phyloP scores from a whole-genome alignment of 2,797 vertebrate genomes.

The Sternarchorhynchus goeldii region DNA sequence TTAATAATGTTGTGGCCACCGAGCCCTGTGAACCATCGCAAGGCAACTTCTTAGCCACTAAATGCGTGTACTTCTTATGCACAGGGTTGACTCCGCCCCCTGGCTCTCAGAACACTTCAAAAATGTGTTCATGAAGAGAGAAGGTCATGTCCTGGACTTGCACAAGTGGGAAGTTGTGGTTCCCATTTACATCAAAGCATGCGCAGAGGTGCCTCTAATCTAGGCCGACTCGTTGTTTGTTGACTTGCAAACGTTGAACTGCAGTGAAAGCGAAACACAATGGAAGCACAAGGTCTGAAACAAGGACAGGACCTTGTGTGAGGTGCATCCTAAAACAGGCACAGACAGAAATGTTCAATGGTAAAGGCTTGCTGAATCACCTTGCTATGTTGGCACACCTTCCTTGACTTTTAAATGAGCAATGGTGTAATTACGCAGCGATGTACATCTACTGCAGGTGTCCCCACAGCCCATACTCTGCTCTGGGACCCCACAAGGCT shows the following conservation, averaged over 20 bases:
- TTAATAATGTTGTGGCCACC: not conserved
- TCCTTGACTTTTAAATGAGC: conserved; percentile 39
- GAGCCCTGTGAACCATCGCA: conserved; percentile 3
- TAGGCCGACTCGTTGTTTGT: not conserved
- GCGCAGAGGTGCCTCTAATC: not conserved
- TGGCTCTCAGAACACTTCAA: not conserved
- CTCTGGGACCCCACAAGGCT: conserved; percentile 49
- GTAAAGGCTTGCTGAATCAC: not conserved
- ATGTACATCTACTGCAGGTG: conserved; percentile 13
- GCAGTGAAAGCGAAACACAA: not conserved
- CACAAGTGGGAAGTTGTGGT: not conserved
- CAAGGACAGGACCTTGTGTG: not conserved
- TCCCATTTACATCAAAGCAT: not conserved
- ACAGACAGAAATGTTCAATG: not conserved
- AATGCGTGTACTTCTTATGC: not conserved
- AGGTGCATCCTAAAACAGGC: not conserved
- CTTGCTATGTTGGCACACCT: not conserved
- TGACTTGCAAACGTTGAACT: no score
- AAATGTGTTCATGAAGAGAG: not conserved
- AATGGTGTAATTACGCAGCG: conserved; percentile 7
- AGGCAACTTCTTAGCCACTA: conserved; percentile 10
- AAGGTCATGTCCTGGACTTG: conserved; percentile 15
- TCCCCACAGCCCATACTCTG: conserved; percentile 31
- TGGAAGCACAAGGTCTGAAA: not conserved
- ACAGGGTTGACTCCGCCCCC: not conserved